Evolutionary conservation across 2,888 invertebrate species (phyloP), one percentile per base, ranked within the genome.

Genomic region (Papilio demoleus): DNA sequence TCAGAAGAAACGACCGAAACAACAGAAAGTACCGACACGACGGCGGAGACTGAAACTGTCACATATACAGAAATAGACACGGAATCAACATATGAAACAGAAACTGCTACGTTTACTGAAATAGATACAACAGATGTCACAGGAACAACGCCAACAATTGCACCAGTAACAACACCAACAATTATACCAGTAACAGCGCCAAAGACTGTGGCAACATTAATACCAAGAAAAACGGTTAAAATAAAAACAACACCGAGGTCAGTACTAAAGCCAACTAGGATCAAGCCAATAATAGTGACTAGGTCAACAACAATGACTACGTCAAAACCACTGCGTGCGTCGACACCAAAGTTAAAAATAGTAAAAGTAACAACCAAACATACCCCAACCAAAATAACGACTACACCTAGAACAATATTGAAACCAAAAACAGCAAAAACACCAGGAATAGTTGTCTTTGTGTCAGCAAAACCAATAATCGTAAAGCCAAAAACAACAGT

Each of bases 401-500:
- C 22, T 3, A 47, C 47, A 12, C 47, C 47, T 12, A 19, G 19
- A 22, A 47, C 47, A 22, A 47, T 47, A 47, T 47, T 19, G 47
- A 47, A 47, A 11, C 47, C 47, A 47, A 47, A 22, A 22, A 47
- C 47, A 22, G 47, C 47, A 47, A 47, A 47, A 47, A 47, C 47
- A 12, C 47, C 47, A 12, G 47, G 22, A 22, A 12, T 22, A 11
- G 4, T 47, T 9, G 12, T 47, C 12, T 47, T 47, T 47, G 47
- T 47, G 4, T 47, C 47, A 19, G 47, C 47, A 19, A 47, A 47
- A 19, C 47, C 47, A 47, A 47, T 47, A 47, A 47, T 74, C 61
- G 50, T 71, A 0, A 47, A 68, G 17, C 65, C 65, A 2, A 60
- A 71, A 47, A 58, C 71, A 53, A 27, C 53, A 53, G n/a, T 27